Evolutionary conservation across 2,888 invertebrate genomes (phyloP), one percentile per base, ranked within the genome.

Genomic region (Epiperipatus broadwayi): DNA sequence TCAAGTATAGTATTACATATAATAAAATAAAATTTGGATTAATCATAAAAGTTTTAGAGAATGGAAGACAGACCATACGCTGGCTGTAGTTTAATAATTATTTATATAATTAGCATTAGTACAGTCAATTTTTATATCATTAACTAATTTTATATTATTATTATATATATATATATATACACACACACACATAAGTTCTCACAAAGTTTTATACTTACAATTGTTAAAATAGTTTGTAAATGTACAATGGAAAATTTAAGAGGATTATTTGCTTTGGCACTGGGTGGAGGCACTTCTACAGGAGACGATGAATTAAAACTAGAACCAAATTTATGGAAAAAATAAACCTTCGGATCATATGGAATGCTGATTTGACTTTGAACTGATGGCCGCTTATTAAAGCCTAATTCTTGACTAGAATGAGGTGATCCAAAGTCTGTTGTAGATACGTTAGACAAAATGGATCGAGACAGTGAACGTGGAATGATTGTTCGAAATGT

Each of bases 241-340:
- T 59, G 54, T 2, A 44, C 42, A 39, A 50, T 51, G 15, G 55
- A 52, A 42, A 60, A 57, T 37, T 50, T 47, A 5, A 57, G 43
- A 29, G 55, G 54, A 41, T 56, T 54, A 12, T 44, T 37, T 12
- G 42, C 37, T 39, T 48, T 37, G 19, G 40, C 39, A n/a, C n/a
- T n/a, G 2, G 37, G 30, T 10, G 42, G 43, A 19, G 46, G 35
- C 16, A 46, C 27, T n/a, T 46, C 49, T 5, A 48, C 25, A 7
- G 47, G 41, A 10, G 45, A 42, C 16, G 46, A 35, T 27, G 41
- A 40, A 18, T 48, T 49, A 54, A 89, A 91, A 57, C 81, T 83
- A 0, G 89, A 85, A 5, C 89, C 91, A 53, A 81, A 83, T 52
- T 81, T 79, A 41, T 78, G 73, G 53, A 91, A 91, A 60, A 85